Evolutionary conservation across 1,140 invertebrate genomes (phyloP).

Genomic region (Caenorhabditis tropicalis): DNA sequence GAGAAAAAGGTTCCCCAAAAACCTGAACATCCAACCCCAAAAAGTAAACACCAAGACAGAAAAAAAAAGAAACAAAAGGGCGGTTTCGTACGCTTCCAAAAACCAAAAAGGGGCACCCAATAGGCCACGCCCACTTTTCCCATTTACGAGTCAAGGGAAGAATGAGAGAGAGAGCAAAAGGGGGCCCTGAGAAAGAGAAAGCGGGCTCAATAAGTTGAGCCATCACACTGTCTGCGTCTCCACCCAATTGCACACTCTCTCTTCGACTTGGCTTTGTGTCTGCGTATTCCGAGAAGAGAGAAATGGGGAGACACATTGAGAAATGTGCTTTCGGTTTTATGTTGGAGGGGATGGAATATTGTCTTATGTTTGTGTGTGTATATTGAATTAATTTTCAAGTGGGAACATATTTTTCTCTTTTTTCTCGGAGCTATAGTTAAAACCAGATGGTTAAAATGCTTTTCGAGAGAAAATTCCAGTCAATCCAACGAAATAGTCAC

Average conservation of each 20-base stretch:
- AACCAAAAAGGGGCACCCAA: too few relatives aligned
- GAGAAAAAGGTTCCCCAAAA: not conserved
- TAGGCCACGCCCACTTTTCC: not conserved
- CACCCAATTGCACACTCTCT: not conserved
- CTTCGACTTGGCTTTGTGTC: not conserved
- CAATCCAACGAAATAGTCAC: too few relatives aligned
- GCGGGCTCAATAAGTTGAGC: constrained; percentile 5
- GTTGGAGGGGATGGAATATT: too few relatives aligned
- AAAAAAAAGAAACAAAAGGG: too few relatives aligned
- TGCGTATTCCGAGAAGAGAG: not conserved
- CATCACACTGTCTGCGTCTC: not conserved
- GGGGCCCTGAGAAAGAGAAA: not conserved
- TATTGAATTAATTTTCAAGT: constrained; percentile 12
- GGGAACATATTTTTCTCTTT: not conserved
- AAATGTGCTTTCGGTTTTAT: constrained; percentile 22
- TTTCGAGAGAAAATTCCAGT: too few relatives aligned
- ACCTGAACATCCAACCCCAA: not conserved
- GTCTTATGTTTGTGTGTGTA: not conserved
- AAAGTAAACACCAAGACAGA: not conserved
- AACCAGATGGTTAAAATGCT: too few relatives aligned
- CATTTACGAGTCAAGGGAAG: not conserved
- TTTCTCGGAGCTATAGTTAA: not conserved
- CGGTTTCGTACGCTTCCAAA: not conserved
- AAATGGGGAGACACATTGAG: not conserved
- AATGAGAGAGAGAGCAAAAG: not conserved